A percentile compares a stretch with the other conserved stretches of the same genome.
These are phyloP conservation scores for Gadopsis bispinosus DNA, from an alignment of 2,797 vertebrate species.

Conservation along the genomic window DNA sequence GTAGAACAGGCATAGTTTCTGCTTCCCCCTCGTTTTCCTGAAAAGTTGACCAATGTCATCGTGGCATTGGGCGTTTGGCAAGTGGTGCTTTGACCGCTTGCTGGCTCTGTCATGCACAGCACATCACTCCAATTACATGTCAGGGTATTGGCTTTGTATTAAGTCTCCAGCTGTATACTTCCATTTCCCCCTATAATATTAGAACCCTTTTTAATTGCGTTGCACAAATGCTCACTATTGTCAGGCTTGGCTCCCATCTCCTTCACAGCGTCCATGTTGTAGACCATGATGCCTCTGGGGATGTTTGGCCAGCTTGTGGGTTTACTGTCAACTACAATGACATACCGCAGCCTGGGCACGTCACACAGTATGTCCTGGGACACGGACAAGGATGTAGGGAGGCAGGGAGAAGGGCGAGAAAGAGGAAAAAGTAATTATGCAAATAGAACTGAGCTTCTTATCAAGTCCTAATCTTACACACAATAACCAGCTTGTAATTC, in stretches of 20 bases:
- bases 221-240: constrained; percentile 81
- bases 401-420: not conserved
- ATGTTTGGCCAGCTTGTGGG: constrained; percentile 88
- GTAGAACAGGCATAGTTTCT: not conserved
- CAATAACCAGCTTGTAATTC: constrained; percentile 16
- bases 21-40: constrained; percentile 1
- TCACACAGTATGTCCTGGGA: constrained; percentile 91
- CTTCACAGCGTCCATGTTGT: constrained; percentile 93
- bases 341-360: constrained; percentile 90
- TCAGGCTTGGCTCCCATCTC: constrained; percentile 90
- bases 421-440: constrained; percentile 26
- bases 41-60: not conserved
- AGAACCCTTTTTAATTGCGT: constrained; percentile 71
- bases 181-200: constrained; percentile 57
- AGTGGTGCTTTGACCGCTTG: constrained; percentile 36
- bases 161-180: constrained; percentile 56
- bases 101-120: constrained; percentile 24
- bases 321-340: constrained; percentile 94
- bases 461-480: constrained; percentile 3
- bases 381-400: constrained; percentile 11
- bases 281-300: constrained; percentile 91
- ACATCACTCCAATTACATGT: constrained; percentile 65
- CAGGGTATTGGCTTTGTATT: constrained; percentile 53
- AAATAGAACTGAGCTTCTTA: constrained; percentile 10
- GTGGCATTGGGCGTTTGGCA: not conserved